Percentiles rank a stretch among this genome's conserved stretches.
Evolutionary conservation across 1,140 invertebrate species (phyloP).

Genomic region (Ceratina calcarata): DNA sequence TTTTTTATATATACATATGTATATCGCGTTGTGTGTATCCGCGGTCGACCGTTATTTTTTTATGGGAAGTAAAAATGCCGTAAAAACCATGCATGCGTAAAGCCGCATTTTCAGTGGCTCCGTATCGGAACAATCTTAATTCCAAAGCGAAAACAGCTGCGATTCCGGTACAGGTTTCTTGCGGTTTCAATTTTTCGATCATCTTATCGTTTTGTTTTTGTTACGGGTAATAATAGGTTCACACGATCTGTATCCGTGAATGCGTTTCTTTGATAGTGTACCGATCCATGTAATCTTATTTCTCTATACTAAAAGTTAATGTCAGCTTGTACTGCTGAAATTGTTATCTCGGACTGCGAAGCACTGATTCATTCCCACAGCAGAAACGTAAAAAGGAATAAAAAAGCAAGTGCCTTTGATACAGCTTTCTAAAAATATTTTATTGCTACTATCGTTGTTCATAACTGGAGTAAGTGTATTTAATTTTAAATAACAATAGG

Average conservation of each 20-base stretch:
- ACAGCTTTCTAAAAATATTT: too few relatives aligned
- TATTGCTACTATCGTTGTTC: too few relatives aligned
- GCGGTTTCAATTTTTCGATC: neutral
- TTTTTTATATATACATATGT: neutral
- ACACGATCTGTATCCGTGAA: neutral
- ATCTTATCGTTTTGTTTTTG: neutral
- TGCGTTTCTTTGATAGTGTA: neutral
- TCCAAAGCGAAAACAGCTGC: too few relatives aligned
- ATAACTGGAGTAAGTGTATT: too few relatives aligned
- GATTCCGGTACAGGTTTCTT: neutral
- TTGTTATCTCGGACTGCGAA: too few relatives aligned
- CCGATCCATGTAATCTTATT: slow-evolving; percentile 1
- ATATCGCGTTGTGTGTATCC: neutral
- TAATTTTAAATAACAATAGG: too few relatives aligned
- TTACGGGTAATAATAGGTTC: slow-evolving; percentile 11
- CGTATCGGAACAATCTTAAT: neutral
- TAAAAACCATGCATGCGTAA: slow-evolving; percentile 19
- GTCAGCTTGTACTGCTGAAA: too few relatives aligned
- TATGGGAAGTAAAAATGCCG: slow-evolving; percentile 22
- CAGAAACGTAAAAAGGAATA: too few relatives aligned
- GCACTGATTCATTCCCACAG: too few relatives aligned
- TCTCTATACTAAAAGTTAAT: neutral
- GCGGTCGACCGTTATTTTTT: neutral
- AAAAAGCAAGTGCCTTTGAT: too few relatives aligned
- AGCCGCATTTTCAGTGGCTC: neutral